Evolutionary conservation across 2,888 invertebrate species (phyloP), one percentile per base, ranked within the genome.

Genomic region (Platycheirus rosarum): DNA sequence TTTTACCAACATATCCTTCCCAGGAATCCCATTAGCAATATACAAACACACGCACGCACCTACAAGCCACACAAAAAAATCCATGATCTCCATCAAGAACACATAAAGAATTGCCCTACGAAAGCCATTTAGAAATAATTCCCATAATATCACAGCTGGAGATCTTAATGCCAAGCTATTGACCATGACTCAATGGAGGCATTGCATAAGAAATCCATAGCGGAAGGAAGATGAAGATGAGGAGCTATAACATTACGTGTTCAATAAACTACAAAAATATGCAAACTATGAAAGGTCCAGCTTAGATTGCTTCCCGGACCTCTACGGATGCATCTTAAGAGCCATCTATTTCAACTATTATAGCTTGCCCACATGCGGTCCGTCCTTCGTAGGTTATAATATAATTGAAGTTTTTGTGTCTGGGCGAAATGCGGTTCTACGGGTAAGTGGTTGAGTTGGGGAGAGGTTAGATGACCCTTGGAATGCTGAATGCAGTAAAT

Each of bases 241-340:
- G n/a, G 63, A 42, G 53, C 29, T 73, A 68, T 53, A 44, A 53
- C 60, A 44, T 20, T 60, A 60, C 46, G 37, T 46, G 46, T 46
- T 60, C 73, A 78, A 73, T 66, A 65, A 78, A 78, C 60, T 71
- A 37, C n/a, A n/a, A 48, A 63, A 63, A 49, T 74, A 79, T 79
- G 74, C 74, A 74, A 79, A 79, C 68, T 79, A 68, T 63, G 62
- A 29, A 55, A 55, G 66, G 62, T 63, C 74, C 49, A 55, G 55
- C 74, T 74, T 62, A 68, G 48, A 78, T 62, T 60, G 71, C 65
- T 71, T 71, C 60, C 65, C 53, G 53, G 62, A 14, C 29, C 29
- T 44, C 4, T 0, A 49, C 6, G 3, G n/a, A 35, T 32, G 1
- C 13, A 40, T 26, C 14, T 0, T 7, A n/a, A 60, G 57, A 42